Conservation (phyloP, 2,888 invertebrate species). For the Geotrupes spiniger region DNA sequence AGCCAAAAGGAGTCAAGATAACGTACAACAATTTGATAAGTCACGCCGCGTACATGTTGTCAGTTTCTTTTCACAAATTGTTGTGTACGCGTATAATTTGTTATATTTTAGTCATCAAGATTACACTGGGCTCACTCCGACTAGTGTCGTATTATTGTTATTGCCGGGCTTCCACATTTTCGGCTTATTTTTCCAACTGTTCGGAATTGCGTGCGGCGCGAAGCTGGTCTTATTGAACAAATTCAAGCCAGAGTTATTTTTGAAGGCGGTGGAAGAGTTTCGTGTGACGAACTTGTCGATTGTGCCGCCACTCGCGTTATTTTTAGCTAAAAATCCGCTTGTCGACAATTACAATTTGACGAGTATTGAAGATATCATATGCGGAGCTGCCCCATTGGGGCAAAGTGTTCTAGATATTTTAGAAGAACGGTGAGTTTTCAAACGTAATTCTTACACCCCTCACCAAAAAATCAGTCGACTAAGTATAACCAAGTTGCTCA, state of each 20-base stretch:
- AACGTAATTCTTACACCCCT: neutral
- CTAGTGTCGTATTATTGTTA: conserved; percentile 1
- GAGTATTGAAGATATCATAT: neutral
- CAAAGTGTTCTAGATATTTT: neutral
- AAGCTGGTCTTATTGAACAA: conserved; percentile 27
- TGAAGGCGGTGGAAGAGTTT: conserved; percentile 32
- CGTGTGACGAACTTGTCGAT: conserved; percentile 31
- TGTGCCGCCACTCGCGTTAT: conserved; percentile 14
- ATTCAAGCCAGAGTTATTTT: conserved; percentile 33
- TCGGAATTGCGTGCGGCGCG: neutral
- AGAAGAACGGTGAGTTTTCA: neutral
- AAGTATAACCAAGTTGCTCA: no score
- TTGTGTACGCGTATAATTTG: no score
- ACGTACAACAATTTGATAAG: conserved; percentile 65
- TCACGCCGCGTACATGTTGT: conserved; percentile 20
- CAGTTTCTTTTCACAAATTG: conserved; percentile 4
- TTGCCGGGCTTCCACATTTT: conserved; percentile 11
- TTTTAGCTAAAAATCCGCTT: conserved; percentile 1
- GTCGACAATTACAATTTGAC: conserved; percentile 1
- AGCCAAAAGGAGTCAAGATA: conserved; percentile 75
- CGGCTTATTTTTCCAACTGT: conserved; percentile 8
- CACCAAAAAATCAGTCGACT: no score
- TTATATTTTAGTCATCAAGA: conserved; percentile 4
- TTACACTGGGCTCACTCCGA: conserved; percentile 4
- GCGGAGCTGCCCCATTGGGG: conserved; percentile 1